Conservation (phyloP, 2,888 invertebrate species). For the Tanypteryx hageni region DNA sequence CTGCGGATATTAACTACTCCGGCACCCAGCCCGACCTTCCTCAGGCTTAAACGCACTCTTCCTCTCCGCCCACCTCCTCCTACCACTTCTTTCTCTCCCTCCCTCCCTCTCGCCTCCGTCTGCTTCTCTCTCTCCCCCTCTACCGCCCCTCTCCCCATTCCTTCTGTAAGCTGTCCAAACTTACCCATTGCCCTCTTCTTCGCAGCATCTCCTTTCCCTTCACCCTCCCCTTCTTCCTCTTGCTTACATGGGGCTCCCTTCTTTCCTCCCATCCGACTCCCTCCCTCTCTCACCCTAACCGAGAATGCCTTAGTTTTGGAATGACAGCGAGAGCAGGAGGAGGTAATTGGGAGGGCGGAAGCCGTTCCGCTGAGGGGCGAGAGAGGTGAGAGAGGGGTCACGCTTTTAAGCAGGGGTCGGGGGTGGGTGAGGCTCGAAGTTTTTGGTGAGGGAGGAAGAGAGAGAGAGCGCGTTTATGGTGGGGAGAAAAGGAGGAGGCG, state of each 20-base stretch:
- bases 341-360: slow-evolving; percentile 13
- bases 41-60: slow-evolving; percentile 38
- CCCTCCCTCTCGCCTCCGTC: neutral
- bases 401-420: neutral
- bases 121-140: slow-evolving; percentile 67
- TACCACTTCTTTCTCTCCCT: neutral
- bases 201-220: neutral
- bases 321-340: slow-evolving; percentile 11
- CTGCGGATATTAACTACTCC: slow-evolving; percentile 48
- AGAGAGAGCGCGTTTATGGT: neutral
- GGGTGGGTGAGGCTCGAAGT: no score
- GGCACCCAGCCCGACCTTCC: neutral
- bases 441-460: neutral
- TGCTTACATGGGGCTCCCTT: slow-evolving; percentile 67
- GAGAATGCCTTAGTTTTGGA: slow-evolving; percentile 27
- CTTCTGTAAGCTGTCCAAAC: neutral
- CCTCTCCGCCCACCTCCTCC: slow-evolving; percentile 65
- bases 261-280: neutral
- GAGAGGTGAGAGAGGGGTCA: neutral
- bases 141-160: slow-evolving; percentile 66
- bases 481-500: neutral
- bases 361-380: neutral
- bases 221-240: neutral
- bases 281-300: neutral
- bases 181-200: neutral